phyloP scores from a whole-genome alignment of 2,888 invertebrate genomes.

The Cataglyphis albicans region DNA sequence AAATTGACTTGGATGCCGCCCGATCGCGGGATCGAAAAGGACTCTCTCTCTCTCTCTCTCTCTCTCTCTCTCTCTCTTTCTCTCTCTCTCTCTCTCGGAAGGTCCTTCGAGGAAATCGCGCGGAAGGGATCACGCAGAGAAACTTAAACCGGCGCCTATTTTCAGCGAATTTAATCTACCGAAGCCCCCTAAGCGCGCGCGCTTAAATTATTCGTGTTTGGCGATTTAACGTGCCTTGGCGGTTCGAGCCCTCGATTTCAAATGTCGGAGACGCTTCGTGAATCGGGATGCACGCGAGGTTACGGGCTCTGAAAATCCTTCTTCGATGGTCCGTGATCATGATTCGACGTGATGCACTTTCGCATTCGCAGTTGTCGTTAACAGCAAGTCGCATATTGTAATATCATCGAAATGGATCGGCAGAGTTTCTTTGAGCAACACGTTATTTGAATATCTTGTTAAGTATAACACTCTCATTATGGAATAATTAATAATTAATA shows the following conservation, averaged over 20 bases:
- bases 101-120: background rate
- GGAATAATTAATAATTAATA: constrained; percentile 1
- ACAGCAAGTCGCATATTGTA: constrained; percentile 2
- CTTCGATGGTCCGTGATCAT: background rate
- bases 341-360: background rate
- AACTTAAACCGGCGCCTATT: constrained; percentile 10
- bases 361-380: background rate
- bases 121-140: background rate
- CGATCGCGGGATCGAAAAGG: constrained; percentile 19
- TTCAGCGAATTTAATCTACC: constrained; percentile 7
- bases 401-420: constrained; percentile 11
- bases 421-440: constrained; percentile 48
- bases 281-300: constrained; percentile 33
- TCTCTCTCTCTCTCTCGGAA: background rate
- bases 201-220: constrained; percentile 29
- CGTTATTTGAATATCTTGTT: constrained; percentile 8
- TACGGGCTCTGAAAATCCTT: constrained; percentile 16
- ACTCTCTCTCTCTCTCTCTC: too few species aligned
- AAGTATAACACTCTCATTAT: constrained; percentile 25
- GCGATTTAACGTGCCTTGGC: constrained; percentile 11
- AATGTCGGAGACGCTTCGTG: constrained; percentile 9
- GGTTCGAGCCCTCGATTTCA: constrained; percentile 24
- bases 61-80: too few species aligned
- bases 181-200: constrained; percentile 15
- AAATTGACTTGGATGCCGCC: constrained; percentile 77